Base-by-base conservation (phyloP, 1,140 invertebrate genomes). In the Trichogramma pretiosum region DNA sequence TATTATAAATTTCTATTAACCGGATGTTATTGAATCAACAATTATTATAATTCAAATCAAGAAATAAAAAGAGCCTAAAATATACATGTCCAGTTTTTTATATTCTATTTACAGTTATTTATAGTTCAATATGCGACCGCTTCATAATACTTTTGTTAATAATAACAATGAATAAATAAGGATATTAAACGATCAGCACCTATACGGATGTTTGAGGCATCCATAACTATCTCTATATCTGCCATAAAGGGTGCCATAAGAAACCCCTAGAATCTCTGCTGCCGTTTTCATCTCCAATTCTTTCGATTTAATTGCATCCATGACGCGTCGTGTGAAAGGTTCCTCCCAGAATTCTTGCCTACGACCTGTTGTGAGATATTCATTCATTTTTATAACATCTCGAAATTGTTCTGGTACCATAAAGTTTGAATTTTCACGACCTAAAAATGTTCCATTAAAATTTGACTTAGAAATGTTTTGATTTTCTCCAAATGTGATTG, bases 271-370 rank as follows among this genome's bases (percentile, higher is more conserved):
- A 34, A 91, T 77, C 64, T 89, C 85, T 5, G 87, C 87, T n/a
- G 86, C 89, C 49, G 86, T 85, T 70, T 93, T 93, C 89, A 93
- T 93, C 71, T 93, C 89, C 56, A 93, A 65, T 73, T 89, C 87
- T 70, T 90, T 91, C 54, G 86, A 85, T 56, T 88, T 84, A 18
- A 90, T 89, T 13, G 87, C 84, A 63, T 91, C 87, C 83, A 93
- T 87, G 30, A 92, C 81, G 39, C 83, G 76, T 64, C 83, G 78
- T 36, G 84, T 86, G 49, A 85, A 85, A 2, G 83, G 80, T 64
- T 91, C 88, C 62, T 92, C 88, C 89, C 89, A 93, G 67, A 92
- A 93, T 62, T 93, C 88, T 49, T 89, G 88, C 30, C 89, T 70
- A 24, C 88, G 69, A 2, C 88, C 87, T 57, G 86, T 87, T 58